Conservation (phyloP, 2,113 vertebrate species). For the Noturus placidus region DNA sequence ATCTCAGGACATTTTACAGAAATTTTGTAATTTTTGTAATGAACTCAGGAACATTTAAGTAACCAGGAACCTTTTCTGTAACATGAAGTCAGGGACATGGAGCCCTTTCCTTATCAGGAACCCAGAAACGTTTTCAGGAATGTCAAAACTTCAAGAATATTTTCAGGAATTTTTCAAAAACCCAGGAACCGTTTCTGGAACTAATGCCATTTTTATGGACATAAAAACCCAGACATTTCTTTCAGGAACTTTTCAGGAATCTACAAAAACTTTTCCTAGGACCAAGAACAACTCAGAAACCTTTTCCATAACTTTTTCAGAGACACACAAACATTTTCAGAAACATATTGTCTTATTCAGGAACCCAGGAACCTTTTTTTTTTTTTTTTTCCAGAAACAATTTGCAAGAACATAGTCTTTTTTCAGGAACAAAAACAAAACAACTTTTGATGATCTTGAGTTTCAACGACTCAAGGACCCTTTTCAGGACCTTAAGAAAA, state of each 20-base stretch:
- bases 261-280: background rate
- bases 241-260: background rate
- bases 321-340: background rate
- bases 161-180: background rate
- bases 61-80: background rate
- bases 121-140: background rate
- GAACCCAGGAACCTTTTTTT: background rate
- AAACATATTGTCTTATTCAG: background rate
- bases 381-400: background rate
- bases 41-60: background rate
- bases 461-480: background rate
- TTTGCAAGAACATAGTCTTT: background rate
- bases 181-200: background rate
- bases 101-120: background rate
- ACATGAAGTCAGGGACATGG: background rate
- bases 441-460: background rate
- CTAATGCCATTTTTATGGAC: background rate
- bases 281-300: background rate
- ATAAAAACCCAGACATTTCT: no score
- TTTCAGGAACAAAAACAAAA: background rate
- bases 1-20: background rate
- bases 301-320: background rate
- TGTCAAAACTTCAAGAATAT: background rate
- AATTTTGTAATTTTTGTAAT: background rate
- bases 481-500: background rate